phyloP scores from a whole-genome alignment of 2,888 invertebrate species.

The Tipula vernalis region DNA sequence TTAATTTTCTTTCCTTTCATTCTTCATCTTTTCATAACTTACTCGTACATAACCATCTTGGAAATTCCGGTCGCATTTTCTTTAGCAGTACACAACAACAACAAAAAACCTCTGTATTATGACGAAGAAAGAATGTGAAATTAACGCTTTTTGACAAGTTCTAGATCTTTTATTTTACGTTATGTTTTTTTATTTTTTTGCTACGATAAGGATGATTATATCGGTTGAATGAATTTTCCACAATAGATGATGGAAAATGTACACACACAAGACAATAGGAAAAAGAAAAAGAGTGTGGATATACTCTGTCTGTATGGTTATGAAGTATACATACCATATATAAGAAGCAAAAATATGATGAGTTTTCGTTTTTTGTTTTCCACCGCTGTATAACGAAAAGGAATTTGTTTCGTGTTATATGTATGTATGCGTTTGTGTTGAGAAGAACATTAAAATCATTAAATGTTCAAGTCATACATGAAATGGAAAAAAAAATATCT shows the following conservation, averaged over 20 bases:
- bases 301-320: neutral
- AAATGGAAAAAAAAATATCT: neutral
- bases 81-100: neutral
- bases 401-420: neutral
- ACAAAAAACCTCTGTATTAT: neutral
- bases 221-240: neutral
- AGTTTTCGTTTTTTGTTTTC: neutral
- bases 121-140: neutral
- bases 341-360: neutral
- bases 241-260: neutral
- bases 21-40: neutral
- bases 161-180: neutral
- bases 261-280: neutral
- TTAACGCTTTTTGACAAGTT: slow-evolving; percentile 4
- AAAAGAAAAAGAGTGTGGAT: neutral
- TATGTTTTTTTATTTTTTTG: neutral
- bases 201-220: neutral
- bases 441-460: slow-evolving; percentile 4
- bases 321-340: neutral
- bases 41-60: neutral
- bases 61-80: slow-evolving; percentile 1
- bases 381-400: neutral
- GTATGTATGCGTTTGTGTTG: neutral
- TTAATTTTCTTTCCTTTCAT: neutral
- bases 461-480: neutral